Base-by-base conservation (phyloP, 1,140 invertebrate species). In the Penaeus indicus region DNA sequence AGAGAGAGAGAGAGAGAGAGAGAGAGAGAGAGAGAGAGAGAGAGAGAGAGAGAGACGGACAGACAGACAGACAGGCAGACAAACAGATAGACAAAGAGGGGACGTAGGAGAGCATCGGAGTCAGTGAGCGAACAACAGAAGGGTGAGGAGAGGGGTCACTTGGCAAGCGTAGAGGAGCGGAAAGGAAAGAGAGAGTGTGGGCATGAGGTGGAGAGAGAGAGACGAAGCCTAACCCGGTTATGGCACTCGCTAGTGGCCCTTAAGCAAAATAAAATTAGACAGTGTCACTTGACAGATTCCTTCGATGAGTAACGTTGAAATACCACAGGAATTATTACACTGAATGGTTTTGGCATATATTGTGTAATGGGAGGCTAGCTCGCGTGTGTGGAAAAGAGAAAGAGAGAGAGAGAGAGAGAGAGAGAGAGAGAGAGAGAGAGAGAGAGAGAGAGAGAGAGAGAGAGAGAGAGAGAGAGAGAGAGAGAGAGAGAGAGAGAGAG, bases 401-500 rank as follows among this genome's bases (percentile, higher is more conserved):
- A 42, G 3, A 42, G 38, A 42, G 38, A 42, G 38, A 42, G 38
- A 42, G 38, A 42, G 38, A 42, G 38, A 42, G 38, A 27, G 22
- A 42, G 19, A 25, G n/a, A 19, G 19, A 25, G 19, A 21, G n/a
- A 62, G 7, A 21, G 22, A 27, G 10, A 22, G 32, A 38, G 8
- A 21, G 75, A 38, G 32, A 38, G 32, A 38, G 75, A 38, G 75
- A 38, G 32, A 38, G 75, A 38, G 75, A 38, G 32, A 38, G 75
- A 38, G 32, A 38, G 75, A 38, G 75, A 38, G 75, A 38, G 75
- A 78, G 75, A 78, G 75, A 78, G 75, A 78, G 75, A 78, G 75
- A 78, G 75, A 78, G 75, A 78, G 75, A 78, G 75, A 78, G 75
- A 78, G 32, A 78, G 75, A 78, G 75, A 78, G 75, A 78, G 75